Evolutionary conservation across 2,888 invertebrate species (phyloP), one percentile per base, ranked within the genome.

Genomic region (Drosophila hamatofila): DNA sequence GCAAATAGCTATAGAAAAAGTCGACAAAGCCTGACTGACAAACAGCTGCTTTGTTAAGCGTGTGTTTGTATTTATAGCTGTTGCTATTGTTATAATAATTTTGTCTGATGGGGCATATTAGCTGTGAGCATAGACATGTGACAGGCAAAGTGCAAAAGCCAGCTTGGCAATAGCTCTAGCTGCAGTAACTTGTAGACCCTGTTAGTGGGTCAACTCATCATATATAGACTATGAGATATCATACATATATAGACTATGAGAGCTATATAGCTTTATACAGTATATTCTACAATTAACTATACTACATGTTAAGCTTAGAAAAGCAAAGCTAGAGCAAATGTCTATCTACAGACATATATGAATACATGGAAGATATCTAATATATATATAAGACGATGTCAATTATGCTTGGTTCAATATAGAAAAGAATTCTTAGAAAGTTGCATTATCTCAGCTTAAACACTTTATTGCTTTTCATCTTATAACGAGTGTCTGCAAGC

Each of bases 21-120:
- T 72, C 73, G 59, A 69, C 60, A 78, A 66, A 69, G 57, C 58
- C 51, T 35, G 63, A 41, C 66, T 70, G 63, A 58, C 54, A 54
- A 62, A 60, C 55, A 58, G 42, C 39, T 72, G 41, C 35, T 46
- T 51, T 49, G 59, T 25, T 30, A 48, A 33, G 18, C 48, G 49
- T 27, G 35, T 48, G 35, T 48, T 23, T 60, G 42, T 54, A 12
- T 25, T 21, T 55, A 46, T 61, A 46, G 61, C 33, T 60, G 35
- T 16, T 56, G 49, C 39, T 44, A 9, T 37, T 11, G 27, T 56
- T 21, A 4, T 8, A 18, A 16, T 39, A 7, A 27, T 2, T 1
- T 6, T 1, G 14, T 8, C 3, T 1, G 1, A 7, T 8, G 5
- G 54, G 54, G 54, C 14, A 39, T 54, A 54, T 54, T 54, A 18